Evolutionary conservation across 2,888 invertebrate species (phyloP).

Genomic region (Oscheius sp.): DNA sequence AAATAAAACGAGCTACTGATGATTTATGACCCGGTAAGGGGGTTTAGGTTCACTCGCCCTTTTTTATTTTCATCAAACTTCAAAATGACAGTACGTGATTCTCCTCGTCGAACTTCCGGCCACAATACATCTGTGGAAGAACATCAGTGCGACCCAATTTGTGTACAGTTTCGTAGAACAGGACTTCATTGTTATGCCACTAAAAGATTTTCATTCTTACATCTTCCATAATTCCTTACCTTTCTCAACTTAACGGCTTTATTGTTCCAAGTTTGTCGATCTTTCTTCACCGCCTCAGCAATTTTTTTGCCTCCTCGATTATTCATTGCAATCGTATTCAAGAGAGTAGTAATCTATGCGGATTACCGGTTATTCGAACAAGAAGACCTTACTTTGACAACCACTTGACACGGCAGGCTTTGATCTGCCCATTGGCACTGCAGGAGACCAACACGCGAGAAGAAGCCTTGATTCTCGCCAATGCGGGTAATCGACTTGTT

Average conservation of each 20-base stretch:
- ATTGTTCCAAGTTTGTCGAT: conserved; percentile 29
- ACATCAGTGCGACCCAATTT: background rate
- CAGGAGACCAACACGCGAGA: conserved; percentile 35
- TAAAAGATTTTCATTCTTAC: conserved; percentile 3
- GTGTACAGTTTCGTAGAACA: conserved; percentile 31
- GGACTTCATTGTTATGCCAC: conserved; percentile 38
- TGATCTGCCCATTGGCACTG: conserved; percentile 34
- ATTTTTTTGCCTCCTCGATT: conserved; percentile 30
- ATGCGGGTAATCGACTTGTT: conserved; percentile 21
- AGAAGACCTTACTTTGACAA: conserved; percentile 33
- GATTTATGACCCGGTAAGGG: too few species aligned
- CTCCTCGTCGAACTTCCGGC: conserved; percentile 30
- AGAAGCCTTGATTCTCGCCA: conserved; percentile 35
- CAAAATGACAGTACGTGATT: background rate
- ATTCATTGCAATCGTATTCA: conserved; percentile 36
- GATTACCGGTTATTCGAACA: background rate
- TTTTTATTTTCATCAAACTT: background rate
- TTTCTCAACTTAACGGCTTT: conserved; percentile 30
- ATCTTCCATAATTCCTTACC: background rate
- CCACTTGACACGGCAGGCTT: conserved; percentile 26
- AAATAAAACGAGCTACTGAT: too few species aligned
- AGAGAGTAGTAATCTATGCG: conserved; percentile 30
- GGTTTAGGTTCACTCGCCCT: too few species aligned
- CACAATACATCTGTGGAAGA: conserved; percentile 30
- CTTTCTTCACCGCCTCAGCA: conserved; percentile 17